Evolutionary conservation across 2,113 vertebrate species (phyloP), one percentile per base, ranked within the genome.

Genomic region (Sebastes fasciatus): DNA sequence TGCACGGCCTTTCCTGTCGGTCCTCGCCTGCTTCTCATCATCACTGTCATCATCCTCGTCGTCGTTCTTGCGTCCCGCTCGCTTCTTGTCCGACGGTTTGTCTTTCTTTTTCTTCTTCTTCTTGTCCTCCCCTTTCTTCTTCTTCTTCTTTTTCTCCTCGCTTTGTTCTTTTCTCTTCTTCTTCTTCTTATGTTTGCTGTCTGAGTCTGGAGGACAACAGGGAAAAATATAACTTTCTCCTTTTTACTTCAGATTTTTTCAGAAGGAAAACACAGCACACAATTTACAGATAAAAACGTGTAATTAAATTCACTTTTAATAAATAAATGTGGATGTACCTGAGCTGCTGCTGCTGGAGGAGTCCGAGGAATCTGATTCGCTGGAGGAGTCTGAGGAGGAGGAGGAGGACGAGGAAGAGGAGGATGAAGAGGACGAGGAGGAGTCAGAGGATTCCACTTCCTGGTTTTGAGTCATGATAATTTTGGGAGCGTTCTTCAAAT

Each of bases 391-490:
- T 0, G 94, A 94, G 21, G 91, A 91, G 17, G 94, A 93, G 70
- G 96, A 83, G 45, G 91, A 91, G 4, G 96, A 96, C 0, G 97
- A 96, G 2, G 89, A 91, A 0, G 96, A 97, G 0, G 96, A 96
- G 0, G 83, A 89, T 0, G 89, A 91, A 0, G 96, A 96, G 0
- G 95, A 94, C 0, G 92, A 93, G 0, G 90, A 90, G 1, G 98
- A 96, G 90, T 98, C 97, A 0, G 96, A 96, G 2, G 97, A 98
- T 61, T 99, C 98, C 1, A 97, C 95, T 49, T 99, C 97, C 92
- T 98, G 98, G 62, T 97, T 98, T 94, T 99, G 98, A 1, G 98
- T 97, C 97, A 98, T 97, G 81, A 99, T 98, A 80, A 99, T 97
- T 93, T 99, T 99, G 0, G 98, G 98, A 48, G 97, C 98, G 10